Evolutionary conservation across 1,140 invertebrate species (phyloP).

Genomic region (Sesamia nonagrioides): DNA sequence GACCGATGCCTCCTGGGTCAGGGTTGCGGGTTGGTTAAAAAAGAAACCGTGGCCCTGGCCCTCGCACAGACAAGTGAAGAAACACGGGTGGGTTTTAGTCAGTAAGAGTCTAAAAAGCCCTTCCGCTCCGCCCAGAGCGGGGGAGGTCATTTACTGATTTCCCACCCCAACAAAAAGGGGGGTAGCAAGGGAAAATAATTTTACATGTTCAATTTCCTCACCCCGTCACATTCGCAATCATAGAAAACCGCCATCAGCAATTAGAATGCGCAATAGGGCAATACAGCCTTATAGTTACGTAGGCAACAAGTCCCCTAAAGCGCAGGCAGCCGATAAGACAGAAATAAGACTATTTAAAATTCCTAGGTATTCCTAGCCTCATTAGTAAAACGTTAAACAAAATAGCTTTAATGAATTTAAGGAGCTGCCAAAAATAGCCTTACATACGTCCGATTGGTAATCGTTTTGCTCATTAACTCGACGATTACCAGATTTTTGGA

Average conservation of each 20-base stretch:
- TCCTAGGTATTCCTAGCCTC: slow-evolving; percentile 22
- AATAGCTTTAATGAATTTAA: slow-evolving; percentile 25
- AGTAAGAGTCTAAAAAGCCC: no score
- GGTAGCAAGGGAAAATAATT: no score
- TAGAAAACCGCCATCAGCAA: not conserved
- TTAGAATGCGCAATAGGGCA: not conserved
- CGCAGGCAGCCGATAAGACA: not conserved
- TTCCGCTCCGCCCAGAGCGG: no score
- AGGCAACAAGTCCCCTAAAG: not conserved
- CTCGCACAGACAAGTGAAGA: no score
- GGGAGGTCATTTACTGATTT: no score
- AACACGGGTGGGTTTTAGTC: no score
- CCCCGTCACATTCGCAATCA: not conserved
- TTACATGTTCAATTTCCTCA: no score
- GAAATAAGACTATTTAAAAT: slow-evolving; percentile 39
- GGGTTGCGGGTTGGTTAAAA: no score
- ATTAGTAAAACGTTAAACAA: slow-evolving; percentile 31
- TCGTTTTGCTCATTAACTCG: slow-evolving; percentile 21
- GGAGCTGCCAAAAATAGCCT: slow-evolving; percentile 26
- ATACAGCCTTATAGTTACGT: not conserved
- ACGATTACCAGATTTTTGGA: slow-evolving; percentile 12
- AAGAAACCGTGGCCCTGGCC: no score
- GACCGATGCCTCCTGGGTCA: no score
- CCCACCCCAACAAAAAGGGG: no score
- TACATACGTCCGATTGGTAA: slow-evolving; percentile 5